A percentile compares a stretch with the other conserved stretches of the same genome.
Evolutionary conservation across 2,113 vertebrate genomes (phyloP).

Genomic region (Willisornis vidua): DNA sequence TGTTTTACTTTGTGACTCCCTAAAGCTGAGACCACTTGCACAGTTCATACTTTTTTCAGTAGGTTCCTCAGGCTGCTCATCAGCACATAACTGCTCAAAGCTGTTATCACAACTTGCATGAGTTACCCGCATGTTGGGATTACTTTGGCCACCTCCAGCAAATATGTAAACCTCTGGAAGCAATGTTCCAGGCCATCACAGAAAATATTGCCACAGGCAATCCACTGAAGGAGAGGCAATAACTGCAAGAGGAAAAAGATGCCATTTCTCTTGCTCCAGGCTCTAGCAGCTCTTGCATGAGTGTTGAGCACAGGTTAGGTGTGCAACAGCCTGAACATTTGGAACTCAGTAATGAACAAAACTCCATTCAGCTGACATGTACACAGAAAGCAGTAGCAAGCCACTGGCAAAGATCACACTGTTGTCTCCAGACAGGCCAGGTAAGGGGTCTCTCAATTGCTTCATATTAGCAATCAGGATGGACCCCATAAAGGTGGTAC

Average conservation of each 20-base stretch:
- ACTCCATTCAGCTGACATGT: neutral
- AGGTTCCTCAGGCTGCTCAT: neutral
- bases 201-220: neutral
- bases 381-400: neutral
- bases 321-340: neutral
- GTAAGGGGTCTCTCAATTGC: neutral
- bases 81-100: neutral
- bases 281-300: neutral
- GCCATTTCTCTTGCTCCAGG: neutral
- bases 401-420: rapidly evolving
- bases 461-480: neutral
- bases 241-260: neutral
- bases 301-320: neutral
- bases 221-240: neutral
- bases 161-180: rapidly evolving
- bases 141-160: neutral
- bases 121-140: neutral
- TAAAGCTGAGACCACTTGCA: neutral
- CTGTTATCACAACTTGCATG: neutral
- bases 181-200: rapidly evolving
- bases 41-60: neutral
- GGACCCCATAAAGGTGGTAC: neutral
- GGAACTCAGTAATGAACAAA: neutral
- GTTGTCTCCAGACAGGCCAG: neutral
- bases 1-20: neutral